These are phyloP conservation scores for Rhipidura dahli DNA, from an alignment of 2,113 vertebrate genomes.

Conservation along the genomic window DNA sequence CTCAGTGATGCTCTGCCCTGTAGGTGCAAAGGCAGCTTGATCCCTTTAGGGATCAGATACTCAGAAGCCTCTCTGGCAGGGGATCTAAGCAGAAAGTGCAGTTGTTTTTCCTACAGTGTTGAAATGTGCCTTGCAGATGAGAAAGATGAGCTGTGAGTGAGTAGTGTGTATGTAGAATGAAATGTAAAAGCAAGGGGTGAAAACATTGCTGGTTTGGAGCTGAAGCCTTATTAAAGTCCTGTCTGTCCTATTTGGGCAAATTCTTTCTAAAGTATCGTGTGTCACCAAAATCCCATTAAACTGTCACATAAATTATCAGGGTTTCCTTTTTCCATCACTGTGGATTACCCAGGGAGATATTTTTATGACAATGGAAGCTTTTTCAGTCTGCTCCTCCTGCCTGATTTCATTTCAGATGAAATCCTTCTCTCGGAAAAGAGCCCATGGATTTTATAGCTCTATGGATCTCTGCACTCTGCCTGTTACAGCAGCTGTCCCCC, in stretches of 20 bases:
- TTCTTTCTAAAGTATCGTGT: constrained; percentile 66
- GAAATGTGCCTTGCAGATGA: neutral
- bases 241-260: constrained; percentile 65
- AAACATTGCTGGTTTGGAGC: constrained; percentile 34
- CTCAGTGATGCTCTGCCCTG: neutral
- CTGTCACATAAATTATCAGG: constrained; percentile 74
- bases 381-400: constrained; percentile 37
- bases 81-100: neutral
- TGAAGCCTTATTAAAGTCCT: constrained; percentile 60
- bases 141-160: neutral
- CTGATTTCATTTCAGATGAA: constrained; percentile 44
- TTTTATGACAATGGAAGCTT: constrained; percentile 67
- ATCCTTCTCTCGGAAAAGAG: constrained; percentile 12
- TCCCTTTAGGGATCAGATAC: neutral
- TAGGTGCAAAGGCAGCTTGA: constrained; percentile 3
- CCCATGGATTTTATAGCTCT: neutral
- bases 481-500: neutral
- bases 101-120: neutral
- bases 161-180: neutral
- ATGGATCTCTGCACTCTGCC: neutral
- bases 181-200: neutral
- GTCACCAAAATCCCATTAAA: constrained; percentile 73
- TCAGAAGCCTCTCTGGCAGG: neutral
- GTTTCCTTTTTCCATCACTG: constrained; percentile 69
- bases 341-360: constrained; percentile 63